Base-by-base conservation (phyloP, 2,797 vertebrate species). In the Benthosema pterotum region DNA sequence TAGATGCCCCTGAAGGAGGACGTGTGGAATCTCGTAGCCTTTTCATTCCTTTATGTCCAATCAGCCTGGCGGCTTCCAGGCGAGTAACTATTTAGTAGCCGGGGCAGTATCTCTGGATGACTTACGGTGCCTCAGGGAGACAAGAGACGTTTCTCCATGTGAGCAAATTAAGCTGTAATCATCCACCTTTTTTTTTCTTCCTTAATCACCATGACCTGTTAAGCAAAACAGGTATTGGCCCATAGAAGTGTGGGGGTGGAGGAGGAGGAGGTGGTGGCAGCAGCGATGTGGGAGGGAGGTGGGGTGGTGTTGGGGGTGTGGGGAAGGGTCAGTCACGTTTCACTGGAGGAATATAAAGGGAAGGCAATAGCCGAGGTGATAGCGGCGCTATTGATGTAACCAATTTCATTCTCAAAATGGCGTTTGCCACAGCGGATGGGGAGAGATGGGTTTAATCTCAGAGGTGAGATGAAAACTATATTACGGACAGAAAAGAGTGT, bases 371-470 rank as follows among this genome's bases (percentile, higher is more conserved):
- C 85, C 77, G 78, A 87, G 89, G 89, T 88, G 89, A 91, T 89
- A 88, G 86, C 64, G 70, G 72, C 49, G 76, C 89, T 91, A 89
- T 90, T 91, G 87, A 89, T 89, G 88, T 89, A 90, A 88, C 90
- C 87, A 89, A 91, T 91, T 90, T 89, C 89, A 87, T 87, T 91
- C 86, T 90, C 88, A 90, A 90, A 91, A 91, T 91, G 90, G 84
- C 86, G 83, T 88, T 91, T 87, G 89, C 85, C 83, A 87, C 83
- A 70, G 83, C 71, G 86, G 87, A 88, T 78, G 80, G 84, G 89
- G 84, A 89, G 87, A 88, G 86, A 88, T 87, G 87, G 87, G 86
- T 89, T 91, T 91, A 89, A 91, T 91, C 89, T 89, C 85, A 82
- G 86, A 86, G 87, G 87, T 89, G 86, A 90, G 87, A 91, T 90